Evolutionary conservation across 2,113 vertebrate species (phyloP).

Genomic region (Gila orcuttii): DNA sequence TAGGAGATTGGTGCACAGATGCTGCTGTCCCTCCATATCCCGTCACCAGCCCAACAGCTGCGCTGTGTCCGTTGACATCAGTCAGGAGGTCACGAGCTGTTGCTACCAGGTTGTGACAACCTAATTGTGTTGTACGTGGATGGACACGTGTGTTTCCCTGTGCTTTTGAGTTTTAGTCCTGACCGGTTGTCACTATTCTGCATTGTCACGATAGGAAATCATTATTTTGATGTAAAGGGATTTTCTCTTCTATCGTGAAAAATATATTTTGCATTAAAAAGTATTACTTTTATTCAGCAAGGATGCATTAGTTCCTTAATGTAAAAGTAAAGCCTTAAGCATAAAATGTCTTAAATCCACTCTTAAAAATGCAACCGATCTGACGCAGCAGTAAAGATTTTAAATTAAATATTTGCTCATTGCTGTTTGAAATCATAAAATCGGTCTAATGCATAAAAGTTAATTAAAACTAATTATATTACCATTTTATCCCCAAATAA

Average conservation of each 20-base stretch:
- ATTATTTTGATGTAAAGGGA: neutral
- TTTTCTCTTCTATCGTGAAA: neutral
- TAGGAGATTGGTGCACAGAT: slow-evolving; percentile 74
- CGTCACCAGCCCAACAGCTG: slow-evolving; percentile 82
- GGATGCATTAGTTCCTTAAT: too few relatives aligned
- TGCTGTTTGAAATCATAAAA: too few relatives aligned
- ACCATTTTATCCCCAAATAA: too few relatives aligned
- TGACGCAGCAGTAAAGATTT: too few relatives aligned
- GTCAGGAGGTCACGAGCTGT: slow-evolving; percentile 22
- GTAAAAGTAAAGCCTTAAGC: too few relatives aligned
- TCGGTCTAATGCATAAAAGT: too few relatives aligned
- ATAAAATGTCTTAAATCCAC: too few relatives aligned
- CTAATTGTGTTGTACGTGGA: neutral
- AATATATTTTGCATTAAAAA: too few relatives aligned
- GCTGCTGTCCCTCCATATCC: slow-evolving; percentile 84
- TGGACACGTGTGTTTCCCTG: neutral
- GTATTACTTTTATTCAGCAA: too few relatives aligned
- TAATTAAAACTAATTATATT: too few relatives aligned
- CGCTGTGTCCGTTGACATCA: slow-evolving; percentile 71
- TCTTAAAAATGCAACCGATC: too few relatives aligned
- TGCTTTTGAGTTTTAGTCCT: neutral
- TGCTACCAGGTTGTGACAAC: neutral
- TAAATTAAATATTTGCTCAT: too few relatives aligned
- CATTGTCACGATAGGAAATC: neutral
- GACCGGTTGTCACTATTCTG: neutral